phyloP scores from a whole-genome alignment of 2,888 invertebrate species.

The Drosophila nigricruria region DNA sequence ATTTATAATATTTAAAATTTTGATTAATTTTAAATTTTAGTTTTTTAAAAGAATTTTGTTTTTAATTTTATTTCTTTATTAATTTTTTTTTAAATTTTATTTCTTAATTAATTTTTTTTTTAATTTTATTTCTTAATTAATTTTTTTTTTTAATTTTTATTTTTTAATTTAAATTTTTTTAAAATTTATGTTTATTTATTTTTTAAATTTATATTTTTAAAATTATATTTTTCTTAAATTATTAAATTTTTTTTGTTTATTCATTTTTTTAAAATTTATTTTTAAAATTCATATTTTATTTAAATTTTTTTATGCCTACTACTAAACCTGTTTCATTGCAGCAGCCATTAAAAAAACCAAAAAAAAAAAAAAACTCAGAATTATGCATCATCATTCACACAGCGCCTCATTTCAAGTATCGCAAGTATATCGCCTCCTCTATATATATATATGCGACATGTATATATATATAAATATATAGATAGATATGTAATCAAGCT shows the following conservation, averaged over 20 bases:
- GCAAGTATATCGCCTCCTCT: slow-evolving; percentile 47
- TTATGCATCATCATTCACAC: slow-evolving; percentile 56
- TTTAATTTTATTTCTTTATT: neutral
- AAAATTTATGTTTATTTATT: neutral
- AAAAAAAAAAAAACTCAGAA: slow-evolving; percentile 5
- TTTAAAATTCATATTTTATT: neutral
- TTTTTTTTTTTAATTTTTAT: neutral
- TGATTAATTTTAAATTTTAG: neutral
- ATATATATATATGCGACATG: slow-evolving; percentile 4
- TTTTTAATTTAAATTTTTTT: neutral
- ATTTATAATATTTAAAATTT: too few relatives aligned
- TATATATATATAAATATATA: slow-evolving; percentile 18
- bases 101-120: neutral
- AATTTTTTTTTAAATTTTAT: neutral
- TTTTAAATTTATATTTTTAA: neutral
- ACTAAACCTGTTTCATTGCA: slow-evolving; percentile 76
- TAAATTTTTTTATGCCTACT: slow-evolving; percentile 32
- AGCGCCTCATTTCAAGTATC: slow-evolving; percentile 66
- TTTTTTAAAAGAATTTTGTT: neutral
- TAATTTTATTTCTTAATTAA: neutral
- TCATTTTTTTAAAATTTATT: neutral
- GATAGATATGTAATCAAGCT: slow-evolving; percentile 24
- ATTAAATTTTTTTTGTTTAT: neutral
- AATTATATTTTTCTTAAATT: neutral
- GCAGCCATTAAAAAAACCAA: slow-evolving; percentile 41